Conservation (phyloP, 1,140 invertebrate genomes). For the Zaprionus ghesquierei region DNA sequence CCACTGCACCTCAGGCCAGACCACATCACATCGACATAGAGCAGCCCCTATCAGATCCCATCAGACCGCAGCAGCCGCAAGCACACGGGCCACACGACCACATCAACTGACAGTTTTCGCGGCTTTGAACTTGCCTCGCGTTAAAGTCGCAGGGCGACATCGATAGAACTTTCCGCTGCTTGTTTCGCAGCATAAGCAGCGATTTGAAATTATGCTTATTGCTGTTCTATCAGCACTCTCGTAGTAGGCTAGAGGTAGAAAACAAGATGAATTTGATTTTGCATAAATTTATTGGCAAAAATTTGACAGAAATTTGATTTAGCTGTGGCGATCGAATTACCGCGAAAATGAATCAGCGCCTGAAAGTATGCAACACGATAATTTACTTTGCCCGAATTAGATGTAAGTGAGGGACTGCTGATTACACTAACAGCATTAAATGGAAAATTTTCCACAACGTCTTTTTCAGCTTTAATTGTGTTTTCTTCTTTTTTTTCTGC, state of each 20-base stretch:
- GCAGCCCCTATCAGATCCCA: conserved; percentile 3
- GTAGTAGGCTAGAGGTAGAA: conserved; percentile 8
- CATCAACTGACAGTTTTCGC: conserved; percentile 75
- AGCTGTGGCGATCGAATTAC: conserved; percentile 38
- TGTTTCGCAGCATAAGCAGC: conserved; percentile 5
- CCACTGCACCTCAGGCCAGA: conserved; percentile 33
- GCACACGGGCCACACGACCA: conserved; percentile 41
- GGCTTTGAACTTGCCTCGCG: conserved; percentile 57
- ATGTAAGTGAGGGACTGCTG: background rate
- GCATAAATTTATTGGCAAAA: conserved; percentile 37
- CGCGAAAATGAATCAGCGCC: conserved; percentile 16
- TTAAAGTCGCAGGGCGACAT: conserved; percentile 62
- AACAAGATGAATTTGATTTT: conserved; percentile 32
- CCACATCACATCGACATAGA: conserved; percentile 21
- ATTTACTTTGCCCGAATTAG: conserved; percentile 13
- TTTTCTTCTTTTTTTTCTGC: background rate
- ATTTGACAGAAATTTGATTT: conserved; percentile 50
- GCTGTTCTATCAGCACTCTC: conserved; percentile 22
- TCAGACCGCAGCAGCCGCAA: conserved; percentile 24
- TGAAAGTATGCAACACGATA: conserved; percentile 24
- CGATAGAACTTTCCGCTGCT: conserved; percentile 42
- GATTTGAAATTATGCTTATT: conserved; percentile 37
- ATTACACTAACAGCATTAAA: background rate
- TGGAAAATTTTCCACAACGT: background rate
- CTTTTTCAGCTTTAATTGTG: background rate